Base-by-base conservation (phyloP, 2,888 invertebrate species). In the Limnephilus marmoratus region DNA sequence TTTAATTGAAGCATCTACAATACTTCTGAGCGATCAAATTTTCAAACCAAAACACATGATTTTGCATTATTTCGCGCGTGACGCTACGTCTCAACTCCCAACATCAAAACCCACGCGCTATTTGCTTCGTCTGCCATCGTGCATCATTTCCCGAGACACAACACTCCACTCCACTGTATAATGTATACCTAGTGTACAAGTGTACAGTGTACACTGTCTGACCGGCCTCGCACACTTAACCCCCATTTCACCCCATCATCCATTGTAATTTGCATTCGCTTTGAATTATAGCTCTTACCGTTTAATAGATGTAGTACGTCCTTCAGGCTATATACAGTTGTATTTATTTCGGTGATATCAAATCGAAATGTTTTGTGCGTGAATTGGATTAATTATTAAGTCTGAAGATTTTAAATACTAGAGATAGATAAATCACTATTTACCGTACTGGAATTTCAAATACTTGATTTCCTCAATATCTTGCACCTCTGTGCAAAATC, bases 191-290 rank as follows among this genome's bases (percentile, higher is more conserved):
- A 29, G n/a, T 41, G 49, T 45, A 29, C 31, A 87, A 49, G 3
- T 87, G 24, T 31, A 37, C 41, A n/a, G 49, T 31, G 18, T 87
- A 68, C 15, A 34, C 34, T 85, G 85, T 41, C n/a, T 34, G 85
- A 68, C 41, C 86, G 31, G 68, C 68, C 13, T n/a, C 13, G 53
- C 18, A 49, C 68, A 68, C 68, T 87, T 87, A 68, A 87, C 53
- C 87, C 87, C 85, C 31, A 29, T 31, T 87, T 87, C 29, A 53
- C 87, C 87, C 87, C 34, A 68, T 34, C 68, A 68, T 87, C 87
- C 87, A 87, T 87, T 53, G n/a, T 68, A 87, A 87, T 87, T 87
- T 87, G 68, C 87, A 87, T 87, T 37, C 68, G 87, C 34, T 31
- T 82, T 82, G 82, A 68, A 68, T 68, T 68, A 68, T n/a, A n/a